Percentiles rank a stretch among this genome's conserved stretches.
Conservation (phyloP, 2,113 vertebrate genomes). For the Sphyrna mokarran region DNA sequence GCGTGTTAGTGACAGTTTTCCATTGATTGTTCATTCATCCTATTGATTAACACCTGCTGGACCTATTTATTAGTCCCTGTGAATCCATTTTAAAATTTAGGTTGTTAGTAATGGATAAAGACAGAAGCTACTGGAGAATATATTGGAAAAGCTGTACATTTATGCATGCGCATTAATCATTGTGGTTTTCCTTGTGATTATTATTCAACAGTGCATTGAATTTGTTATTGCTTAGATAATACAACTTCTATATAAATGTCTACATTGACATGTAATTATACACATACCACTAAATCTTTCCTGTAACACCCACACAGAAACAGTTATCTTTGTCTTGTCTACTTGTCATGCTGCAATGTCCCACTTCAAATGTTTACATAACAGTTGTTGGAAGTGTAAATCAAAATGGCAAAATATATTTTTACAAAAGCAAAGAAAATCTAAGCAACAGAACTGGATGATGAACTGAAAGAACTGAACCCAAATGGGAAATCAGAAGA, state of each 20-base stretch:
- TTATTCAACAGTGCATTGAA: neutral
- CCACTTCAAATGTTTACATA: neutral
- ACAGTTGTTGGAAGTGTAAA: neutral
- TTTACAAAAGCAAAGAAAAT: neutral
- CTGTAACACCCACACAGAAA: neutral
- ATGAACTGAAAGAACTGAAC: neutral
- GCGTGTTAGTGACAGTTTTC: conserved; percentile 60
- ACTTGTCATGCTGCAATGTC: neutral
- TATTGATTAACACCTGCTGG: conserved; percentile 61
- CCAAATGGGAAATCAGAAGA: neutral
- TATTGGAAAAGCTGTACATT: conserved; percentile 24
- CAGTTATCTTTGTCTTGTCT: neutral
- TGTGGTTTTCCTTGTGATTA: neutral
- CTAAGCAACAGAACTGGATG: neutral
- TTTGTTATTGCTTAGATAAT: neutral
- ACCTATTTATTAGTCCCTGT: conserved; percentile 59
- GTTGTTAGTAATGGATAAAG: conserved; percentile 36
- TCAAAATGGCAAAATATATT: neutral
- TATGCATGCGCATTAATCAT: conserved; percentile 32
- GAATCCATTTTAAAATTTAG: conserved; percentile 56
- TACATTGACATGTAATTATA: conserved; percentile 1
- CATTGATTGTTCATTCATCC: conserved; percentile 55
- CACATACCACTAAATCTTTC: neutral
- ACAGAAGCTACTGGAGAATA: conserved; percentile 31
- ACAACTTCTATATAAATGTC: conserved; percentile 19